Conservation (phyloP, 2,797 vertebrate species). For the Apodemus agrarius region DNA sequence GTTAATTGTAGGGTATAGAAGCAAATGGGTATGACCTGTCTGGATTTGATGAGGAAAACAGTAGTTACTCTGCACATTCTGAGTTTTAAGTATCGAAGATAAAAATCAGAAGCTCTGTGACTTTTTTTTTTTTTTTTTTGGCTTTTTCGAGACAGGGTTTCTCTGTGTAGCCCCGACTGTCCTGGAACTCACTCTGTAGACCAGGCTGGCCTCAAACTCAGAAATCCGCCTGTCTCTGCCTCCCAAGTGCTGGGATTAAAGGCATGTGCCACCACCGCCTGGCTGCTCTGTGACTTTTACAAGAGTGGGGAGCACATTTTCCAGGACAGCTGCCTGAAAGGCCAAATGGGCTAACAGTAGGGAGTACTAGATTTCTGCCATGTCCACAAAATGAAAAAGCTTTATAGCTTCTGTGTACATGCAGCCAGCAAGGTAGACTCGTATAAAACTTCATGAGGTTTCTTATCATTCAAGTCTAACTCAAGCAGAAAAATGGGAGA, state of each 20-base stretch:
- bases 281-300: not conserved
- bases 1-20: not conserved
- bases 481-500: not conserved
- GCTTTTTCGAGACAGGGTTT: too few relatives aligned
- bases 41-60: not conserved
- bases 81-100: not conserved
- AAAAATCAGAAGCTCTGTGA: not conserved
- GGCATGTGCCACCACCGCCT: too few relatives aligned
- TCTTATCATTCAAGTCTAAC: not conserved
- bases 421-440: not conserved
- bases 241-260: too few relatives aligned
- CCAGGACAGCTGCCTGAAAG: not conserved
- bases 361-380: accelerated
- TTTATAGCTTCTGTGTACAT: not conserved
- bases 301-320: not conserved
- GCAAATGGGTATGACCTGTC: not conserved
- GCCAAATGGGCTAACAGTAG: not conserved
- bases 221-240: too few relatives aligned
- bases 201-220: too few relatives aligned
- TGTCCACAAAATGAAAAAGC: not conserved
- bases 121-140: too few relatives aligned
- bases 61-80: not conserved
- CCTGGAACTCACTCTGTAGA: too few relatives aligned
- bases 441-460: not conserved
- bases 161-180: too few relatives aligned